Base-by-base conservation (phyloP, 1,140 invertebrate species). In the Bombyx mandarina region DNA sequence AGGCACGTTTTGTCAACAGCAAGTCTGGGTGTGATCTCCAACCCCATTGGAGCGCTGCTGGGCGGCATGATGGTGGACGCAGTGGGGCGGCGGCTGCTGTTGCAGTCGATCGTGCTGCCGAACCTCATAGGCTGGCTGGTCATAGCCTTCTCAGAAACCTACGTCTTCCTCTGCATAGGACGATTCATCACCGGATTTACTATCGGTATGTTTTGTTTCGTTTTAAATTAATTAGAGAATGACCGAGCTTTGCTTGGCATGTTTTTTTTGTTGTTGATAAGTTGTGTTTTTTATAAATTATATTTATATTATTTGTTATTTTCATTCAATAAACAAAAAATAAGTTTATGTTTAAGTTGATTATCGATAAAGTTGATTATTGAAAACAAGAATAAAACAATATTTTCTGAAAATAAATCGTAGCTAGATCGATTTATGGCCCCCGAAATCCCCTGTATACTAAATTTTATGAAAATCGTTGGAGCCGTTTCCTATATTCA, bases 71-170 rank as follows among this genome's bases (percentile, higher is more conserved):
- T 92, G 71, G 90, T 92, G 56, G 93, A 94, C 72, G 89, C 89
- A 10, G 86, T 93, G 49, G 95, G 95, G 1, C 82, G 95, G 46
- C 92, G 91, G 73, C 84, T 90, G 4, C 91, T 94, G 0, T 90
- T 96, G 42, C 90, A 94, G 66, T 78, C 94, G 9, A 92, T 93
- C 3, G 91, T 92, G 6, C 62, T 95, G 43, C 94, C 94, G 0
- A 95, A 94, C 67, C 73, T 94, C 1, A 66, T 91, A 6, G 94
- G 95, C 8, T 96, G 94, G 93, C 69, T 94, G 0, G 84, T 93
- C 46, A 93, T 95, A 62, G 91, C 91, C 7, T 89, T 92, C 69
- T 89, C 91, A 3, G 82, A 88, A 42, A 88, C 89, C 57, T 89
- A 93, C 56, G 69, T 89, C 1, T 89, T 90, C 63, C 73, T 95